These are phyloP conservation scores for Spea multiplicata DNA, from an alignment of 2,113 vertebrate species.

Conservation along the genomic window DNA sequence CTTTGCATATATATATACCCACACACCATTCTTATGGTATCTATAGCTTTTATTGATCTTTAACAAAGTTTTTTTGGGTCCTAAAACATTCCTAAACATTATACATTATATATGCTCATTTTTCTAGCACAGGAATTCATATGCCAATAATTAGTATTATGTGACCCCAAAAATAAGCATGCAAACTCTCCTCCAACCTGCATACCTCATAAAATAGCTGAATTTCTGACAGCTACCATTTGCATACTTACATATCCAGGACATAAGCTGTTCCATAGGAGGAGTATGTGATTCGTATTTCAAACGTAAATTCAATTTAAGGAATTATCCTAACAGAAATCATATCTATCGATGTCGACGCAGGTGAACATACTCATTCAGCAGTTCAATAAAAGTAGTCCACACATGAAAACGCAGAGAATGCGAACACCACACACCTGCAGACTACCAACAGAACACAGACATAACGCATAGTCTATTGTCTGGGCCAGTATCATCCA, in stretches of 20 bases:
- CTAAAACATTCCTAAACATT: neutral
- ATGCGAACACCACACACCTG: neutral
- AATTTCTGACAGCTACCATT: neutral
- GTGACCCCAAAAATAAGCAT: neutral
- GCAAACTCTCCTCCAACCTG: neutral
- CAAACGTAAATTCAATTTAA: conserved; percentile 19
- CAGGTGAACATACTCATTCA: conserved; percentile 7
- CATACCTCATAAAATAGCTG: neutral
- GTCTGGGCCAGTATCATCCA: conserved; percentile 19
- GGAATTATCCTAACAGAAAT: conserved; percentile 37
- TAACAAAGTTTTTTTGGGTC: neutral
- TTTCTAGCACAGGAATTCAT: neutral
- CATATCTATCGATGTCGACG: conserved; percentile 8
- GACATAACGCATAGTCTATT: neutral
- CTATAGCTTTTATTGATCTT: neutral
- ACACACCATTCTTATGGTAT: too few species aligned
- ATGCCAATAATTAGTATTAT: neutral
- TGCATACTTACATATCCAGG: conserved; percentile 38
- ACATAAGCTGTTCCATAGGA: conserved; percentile 51
- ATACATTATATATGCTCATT: neutral
- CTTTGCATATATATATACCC: too few species aligned
- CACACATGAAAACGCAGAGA: conserved; percentile 11
- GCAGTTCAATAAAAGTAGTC: conserved; percentile 4
- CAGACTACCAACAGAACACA: conserved; percentile 3
- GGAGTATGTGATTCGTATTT: conserved; percentile 19